Base-by-base conservation (phyloP, 2,797 vertebrate species). In the Poecile montanus region DNA sequence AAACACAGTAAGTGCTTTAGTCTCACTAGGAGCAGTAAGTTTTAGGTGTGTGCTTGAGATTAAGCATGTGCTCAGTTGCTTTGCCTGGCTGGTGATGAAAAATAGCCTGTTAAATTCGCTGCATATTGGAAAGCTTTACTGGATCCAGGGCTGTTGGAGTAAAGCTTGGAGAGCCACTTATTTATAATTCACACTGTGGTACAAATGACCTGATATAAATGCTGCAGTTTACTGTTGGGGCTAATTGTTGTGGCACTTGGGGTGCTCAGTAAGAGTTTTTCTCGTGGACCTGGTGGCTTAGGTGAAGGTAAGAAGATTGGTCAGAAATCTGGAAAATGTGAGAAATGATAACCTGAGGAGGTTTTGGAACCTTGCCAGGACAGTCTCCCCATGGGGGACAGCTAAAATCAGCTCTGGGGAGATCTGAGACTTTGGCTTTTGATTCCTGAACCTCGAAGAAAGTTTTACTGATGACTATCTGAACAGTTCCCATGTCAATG, bases 1-100 rank as follows among this genome's bases (percentile, higher is more conserved):
- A 88, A 95, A 90, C 85, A 88, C 73, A 91, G 20, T 76, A 76
- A 94, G n/a, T 19, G 34, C 60, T 92, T 48, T 8, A 78, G 56
- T 82, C 53, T 70, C 79, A 34, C 74, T 54, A 36, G 47, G 61
- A 93, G 45, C 77, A 67, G 53, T 36, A 34, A 81, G 50, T 47
- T 93, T 94, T 87, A 93, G 89, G 56, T 87, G 58, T 88, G 79
- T 79, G 57, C 61, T 65, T 88, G 83, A 94, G 93, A 67, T 88
- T 84, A 76, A 90, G 53, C 83, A 58, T 65, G 67, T 71, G 74
- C 79, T 94, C 81, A 74, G n/a, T 57, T 89, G 73, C 67, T 90
- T 56, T 93, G 45, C 79, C 63, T 87, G 77, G 53, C 67, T 85
- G 71, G 38, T 5, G 45, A 53, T 90, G 88, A 90, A 90, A 85